Percentiles rank a stretch among this genome's conserved stretches.
Evolutionary conservation across 2,888 invertebrate species (phyloP).

Genomic region (Meteorus cinctellus): DNA sequence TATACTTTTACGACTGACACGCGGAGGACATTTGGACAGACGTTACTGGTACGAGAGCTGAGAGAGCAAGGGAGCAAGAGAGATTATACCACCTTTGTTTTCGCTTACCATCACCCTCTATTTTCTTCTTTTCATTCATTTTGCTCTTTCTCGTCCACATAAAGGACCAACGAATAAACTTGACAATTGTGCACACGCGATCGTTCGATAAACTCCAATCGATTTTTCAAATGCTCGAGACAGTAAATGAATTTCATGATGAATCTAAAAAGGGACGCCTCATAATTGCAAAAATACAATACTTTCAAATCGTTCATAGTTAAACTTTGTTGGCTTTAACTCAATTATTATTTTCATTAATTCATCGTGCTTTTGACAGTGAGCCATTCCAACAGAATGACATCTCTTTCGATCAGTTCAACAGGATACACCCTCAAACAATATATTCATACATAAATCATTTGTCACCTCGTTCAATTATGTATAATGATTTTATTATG

Average conservation of each 20-base stretch:
- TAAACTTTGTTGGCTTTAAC: too few species aligned
- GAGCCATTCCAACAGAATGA: too few species aligned
- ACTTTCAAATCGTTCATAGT: too few species aligned
- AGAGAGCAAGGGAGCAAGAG: conserved; percentile 15
- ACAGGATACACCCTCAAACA: too few species aligned
- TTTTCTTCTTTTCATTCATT: not conserved
- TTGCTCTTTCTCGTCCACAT: not conserved
- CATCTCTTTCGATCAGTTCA: too few species aligned
- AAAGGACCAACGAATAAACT: not conserved
- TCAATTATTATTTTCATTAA: too few species aligned
- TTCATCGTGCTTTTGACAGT: too few species aligned
- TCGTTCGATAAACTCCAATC: not conserved
- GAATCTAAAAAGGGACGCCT: too few species aligned
- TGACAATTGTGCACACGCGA: not conserved
- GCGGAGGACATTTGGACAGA: conserved; percentile 55
- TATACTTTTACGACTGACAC: conserved; percentile 58
- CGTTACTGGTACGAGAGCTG: conserved; percentile 37
- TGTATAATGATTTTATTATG: conserved; percentile 1
- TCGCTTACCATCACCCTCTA: not conserved
- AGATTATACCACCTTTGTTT: conserved; percentile 4
- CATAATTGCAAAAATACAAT: too few species aligned
- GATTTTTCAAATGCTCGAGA: not conserved
- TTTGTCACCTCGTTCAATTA: conserved; percentile 7
- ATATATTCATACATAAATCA: not conserved
- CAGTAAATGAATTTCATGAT: not conserved